Evolutionary conservation across 2,888 invertebrate genomes (phyloP).

Genomic region (Kryphioiulus occultus): DNA sequence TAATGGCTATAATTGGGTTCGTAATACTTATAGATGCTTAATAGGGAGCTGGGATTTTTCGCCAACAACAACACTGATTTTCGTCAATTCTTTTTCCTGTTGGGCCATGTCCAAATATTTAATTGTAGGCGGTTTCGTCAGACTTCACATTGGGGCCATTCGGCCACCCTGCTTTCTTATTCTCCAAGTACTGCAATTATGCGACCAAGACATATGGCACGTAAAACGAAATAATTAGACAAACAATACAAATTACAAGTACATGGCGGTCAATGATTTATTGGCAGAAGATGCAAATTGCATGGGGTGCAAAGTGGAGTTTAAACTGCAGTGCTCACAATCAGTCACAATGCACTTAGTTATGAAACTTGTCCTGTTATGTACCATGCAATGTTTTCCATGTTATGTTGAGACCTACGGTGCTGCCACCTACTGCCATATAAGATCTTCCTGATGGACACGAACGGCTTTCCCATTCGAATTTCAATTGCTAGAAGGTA

Average conservation of each 20-base stretch:
- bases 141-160: slow-evolving; percentile 13
- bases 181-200: neutral
- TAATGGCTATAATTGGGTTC: neutral
- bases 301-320: neutral
- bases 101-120: neutral
- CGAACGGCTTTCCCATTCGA: neutral
- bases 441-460: no score
- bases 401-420: no score
- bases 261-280: neutral
- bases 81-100: neutral
- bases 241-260: neutral
- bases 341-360: no score
- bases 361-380: no score
- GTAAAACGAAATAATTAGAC: neutral
- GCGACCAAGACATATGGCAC: neutral
- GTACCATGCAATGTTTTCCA: no score
- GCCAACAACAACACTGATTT: neutral
- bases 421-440: no score
- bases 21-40: neutral
- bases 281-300: neutral
- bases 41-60: neutral
- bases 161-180: neutral
- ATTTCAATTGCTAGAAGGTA: neutral
- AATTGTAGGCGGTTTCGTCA: neutral
- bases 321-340: no score